Base-by-base conservation (phyloP, 2,888 invertebrate genomes). In the Cheilosia scutellata region DNA sequence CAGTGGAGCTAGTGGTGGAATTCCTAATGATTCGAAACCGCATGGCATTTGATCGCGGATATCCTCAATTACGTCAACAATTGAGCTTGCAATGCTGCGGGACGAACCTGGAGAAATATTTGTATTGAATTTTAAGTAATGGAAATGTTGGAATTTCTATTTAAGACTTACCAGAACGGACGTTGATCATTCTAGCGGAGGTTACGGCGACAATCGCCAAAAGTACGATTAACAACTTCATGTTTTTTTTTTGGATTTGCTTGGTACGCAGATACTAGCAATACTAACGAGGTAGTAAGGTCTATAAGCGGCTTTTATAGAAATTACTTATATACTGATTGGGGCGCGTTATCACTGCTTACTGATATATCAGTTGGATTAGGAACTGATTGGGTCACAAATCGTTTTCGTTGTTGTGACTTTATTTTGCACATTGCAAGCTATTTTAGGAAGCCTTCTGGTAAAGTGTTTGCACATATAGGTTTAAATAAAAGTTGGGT, bases 1-100 rank as follows among this genome's bases (percentile, higher is more conserved):
- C 0, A 90, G 62, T 1, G 91, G 91, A n/a, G 91, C 91, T 33
- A 91, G 13, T 79, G 91, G 90, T 3, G 91, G 91, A 63, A 91
- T 87, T 42, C 90, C 90, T 33, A 87, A 0, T 0, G 65, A 84
- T 44, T 90, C 88, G 42, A 90, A 91, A 57, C 91, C 91, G 16
- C 91, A 91, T 5, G 91, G 91, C 91, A 91, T 90, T 83, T 91
- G 89, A 16, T 89, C 89, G 60, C 88, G 75, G 0, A 90, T 0
- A 11, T 60, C 84, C 68, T 90, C 89, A 63, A 91, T 88, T 3
- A 49, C 0, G 0, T 89, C 88, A 13, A 87, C 89, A 40, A 90
- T 86, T 7, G 74, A 44, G 76, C 89, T 90, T 33, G 90, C 89
- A 47, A 91, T 88, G 29, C 91, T 90, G 4, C 82, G 88, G 16